Evolutionary conservation across 2,113 vertebrate genomes (phyloP).

Genomic region (Sialia sialis): DNA sequence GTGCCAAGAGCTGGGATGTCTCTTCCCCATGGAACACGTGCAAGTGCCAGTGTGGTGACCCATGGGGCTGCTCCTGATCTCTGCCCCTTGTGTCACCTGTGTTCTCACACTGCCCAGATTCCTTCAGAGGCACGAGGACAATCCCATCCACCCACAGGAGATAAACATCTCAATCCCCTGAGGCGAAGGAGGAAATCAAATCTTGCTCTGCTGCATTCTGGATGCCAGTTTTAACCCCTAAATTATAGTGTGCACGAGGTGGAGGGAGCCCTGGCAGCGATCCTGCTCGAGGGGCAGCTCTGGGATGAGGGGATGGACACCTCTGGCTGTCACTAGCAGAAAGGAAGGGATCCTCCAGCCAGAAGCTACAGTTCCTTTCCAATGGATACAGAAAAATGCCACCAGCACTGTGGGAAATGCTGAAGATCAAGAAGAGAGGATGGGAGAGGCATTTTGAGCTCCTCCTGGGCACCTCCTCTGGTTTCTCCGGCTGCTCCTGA

Average conservation of each 20-base stretch:
- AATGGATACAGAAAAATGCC: neutral
- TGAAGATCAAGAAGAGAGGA: neutral
- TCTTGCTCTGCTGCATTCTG: constrained; percentile 17
- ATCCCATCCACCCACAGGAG: neutral
- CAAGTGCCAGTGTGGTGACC: neutral
- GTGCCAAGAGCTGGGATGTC: accelerated
- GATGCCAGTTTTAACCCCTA: neutral
- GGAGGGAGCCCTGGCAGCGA: neutral
- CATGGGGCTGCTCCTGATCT: neutral
- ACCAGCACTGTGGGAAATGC: neutral
- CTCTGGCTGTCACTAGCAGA: neutral
- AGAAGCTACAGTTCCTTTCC: neutral
- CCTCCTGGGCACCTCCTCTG: neutral
- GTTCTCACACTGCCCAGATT: neutral
- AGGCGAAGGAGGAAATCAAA: neutral
- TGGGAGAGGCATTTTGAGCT: neutral
- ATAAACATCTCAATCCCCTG: constrained; percentile 5
- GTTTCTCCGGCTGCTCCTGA: neutral
- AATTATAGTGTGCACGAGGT: neutral
- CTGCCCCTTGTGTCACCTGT: neutral
- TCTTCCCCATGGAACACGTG: neutral
- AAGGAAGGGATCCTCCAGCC: neutral
- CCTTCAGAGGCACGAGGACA: neutral
- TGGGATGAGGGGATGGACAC: neutral
- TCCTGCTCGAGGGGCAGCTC: accelerated